Evolutionary conservation across 2,888 invertebrate genomes (phyloP).

Genomic region (Zelleria hepariella): DNA sequence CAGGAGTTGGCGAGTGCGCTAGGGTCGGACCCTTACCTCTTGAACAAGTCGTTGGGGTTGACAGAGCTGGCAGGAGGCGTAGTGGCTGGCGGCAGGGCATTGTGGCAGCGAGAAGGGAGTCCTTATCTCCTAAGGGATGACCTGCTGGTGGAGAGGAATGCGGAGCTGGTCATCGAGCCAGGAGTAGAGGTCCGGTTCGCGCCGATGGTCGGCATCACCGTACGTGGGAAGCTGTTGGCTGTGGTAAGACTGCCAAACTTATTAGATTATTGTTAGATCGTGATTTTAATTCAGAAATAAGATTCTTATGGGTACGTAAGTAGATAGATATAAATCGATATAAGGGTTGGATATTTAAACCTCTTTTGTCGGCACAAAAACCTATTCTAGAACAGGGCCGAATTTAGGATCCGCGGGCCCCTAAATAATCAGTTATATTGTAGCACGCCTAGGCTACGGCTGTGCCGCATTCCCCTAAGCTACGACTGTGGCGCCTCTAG

Average conservation of each 20-base stretch:
- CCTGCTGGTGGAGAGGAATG: slow-evolving; percentile 82
- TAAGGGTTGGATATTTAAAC: too few relatives aligned
- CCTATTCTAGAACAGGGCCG: too few relatives aligned
- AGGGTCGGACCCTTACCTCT: slow-evolving; percentile 52
- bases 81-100: slow-evolving; percentile 70
- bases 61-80: slow-evolving; percentile 77
- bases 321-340: too few relatives aligned
- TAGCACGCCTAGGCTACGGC: too few relatives aligned
- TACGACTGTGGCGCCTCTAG: too few relatives aligned
- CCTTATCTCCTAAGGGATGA: slow-evolving; percentile 86
- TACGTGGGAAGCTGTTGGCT: slow-evolving; percentile 89
- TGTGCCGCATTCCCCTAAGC: too few relatives aligned
- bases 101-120: slow-evolving; percentile 73
- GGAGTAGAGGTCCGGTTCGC: slow-evolving; percentile 92
- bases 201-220: slow-evolving; percentile 93
- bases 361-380: too few relatives aligned
- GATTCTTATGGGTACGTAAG: too few relatives aligned
- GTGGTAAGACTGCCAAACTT: slow-evolving; percentile 75
- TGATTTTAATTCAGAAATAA: too few relatives aligned
- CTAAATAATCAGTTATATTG: too few relatives aligned
- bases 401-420: too few relatives aligned
- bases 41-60: slow-evolving; percentile 51
- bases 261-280: slow-evolving; percentile 9
- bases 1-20: slow-evolving; percentile 35
- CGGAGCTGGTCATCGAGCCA: slow-evolving; percentile 87